phyloP scores from a whole-genome alignment of 2,888 invertebrate genomes.

The Catonia carolina region DNA sequence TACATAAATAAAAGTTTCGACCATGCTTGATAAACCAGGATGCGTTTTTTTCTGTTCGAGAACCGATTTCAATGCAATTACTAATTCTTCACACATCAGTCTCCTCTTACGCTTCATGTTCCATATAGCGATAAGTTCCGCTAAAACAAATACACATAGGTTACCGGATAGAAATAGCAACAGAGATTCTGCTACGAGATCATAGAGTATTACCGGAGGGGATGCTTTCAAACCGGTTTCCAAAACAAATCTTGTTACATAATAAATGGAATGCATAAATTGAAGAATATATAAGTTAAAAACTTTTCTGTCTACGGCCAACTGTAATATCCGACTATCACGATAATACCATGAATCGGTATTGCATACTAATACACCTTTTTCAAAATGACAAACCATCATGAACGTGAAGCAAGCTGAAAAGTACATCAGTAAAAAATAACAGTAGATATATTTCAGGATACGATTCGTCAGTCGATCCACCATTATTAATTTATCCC shows the following conservation, averaged over 20 bases:
- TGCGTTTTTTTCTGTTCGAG: not conserved
- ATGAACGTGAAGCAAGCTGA: not conserved
- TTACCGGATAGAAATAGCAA: too few species aligned
- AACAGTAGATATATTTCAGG: not conserved
- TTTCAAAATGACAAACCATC: not conserved
- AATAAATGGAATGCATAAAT: too few species aligned
- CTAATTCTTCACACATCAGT: not conserved
- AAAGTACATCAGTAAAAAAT: not conserved
- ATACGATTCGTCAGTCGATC: not conserved
- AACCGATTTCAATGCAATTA: not conserved
- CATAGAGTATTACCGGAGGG: too few species aligned
- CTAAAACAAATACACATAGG: too few species aligned
- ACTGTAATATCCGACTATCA: too few species aligned
- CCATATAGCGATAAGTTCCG: not conserved
- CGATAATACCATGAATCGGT: not conserved
- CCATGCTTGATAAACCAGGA: not conserved
- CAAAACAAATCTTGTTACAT: too few species aligned
- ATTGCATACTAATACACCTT: not conserved
- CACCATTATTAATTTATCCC: not conserved
- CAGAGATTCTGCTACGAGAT: too few species aligned
- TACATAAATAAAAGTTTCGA: not conserved
- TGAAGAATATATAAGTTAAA: too few species aligned
- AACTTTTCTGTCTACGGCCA: too few species aligned
- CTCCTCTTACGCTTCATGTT: not conserved
- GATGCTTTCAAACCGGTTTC: too few species aligned